Evolutionary conservation across 2,888 invertebrate genomes (phyloP), one percentile per base, ranked within the genome.

Genomic region (Dynastes tityus): DNA sequence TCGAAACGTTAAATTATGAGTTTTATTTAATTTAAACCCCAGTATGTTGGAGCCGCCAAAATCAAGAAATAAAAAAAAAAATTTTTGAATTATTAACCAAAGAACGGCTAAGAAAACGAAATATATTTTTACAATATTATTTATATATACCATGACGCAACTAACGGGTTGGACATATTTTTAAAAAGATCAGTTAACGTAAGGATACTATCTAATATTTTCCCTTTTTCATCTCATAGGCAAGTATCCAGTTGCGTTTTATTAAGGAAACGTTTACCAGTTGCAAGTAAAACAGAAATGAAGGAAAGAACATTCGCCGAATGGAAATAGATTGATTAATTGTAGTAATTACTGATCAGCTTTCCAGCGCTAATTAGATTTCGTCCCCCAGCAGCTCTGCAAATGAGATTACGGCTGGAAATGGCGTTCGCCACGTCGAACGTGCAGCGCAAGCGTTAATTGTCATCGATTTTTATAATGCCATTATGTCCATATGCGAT

Each of bases 311-410:
- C 84, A 85, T 84, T 85, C 85, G 83, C 85, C 85, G 85, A 87
- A 87, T 86, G 87, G 88, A 88, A 88, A 87, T 85, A 87, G 88
- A 89, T 89, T 90, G 90, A 91, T 90, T 90, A 90, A 91, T 91
- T 89, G 89, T 86, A 87, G 90, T 90, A 90, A 90, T 91, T 90
- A 90, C 90, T 88, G 89, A 89, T 90, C 89, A 89, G 89, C 88
- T 88, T 88, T 88, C 88, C 85, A 85, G 82, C 86, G 87, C 88
- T 89, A 89, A 89, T 89, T 89, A 88, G 89, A 88, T 88, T 88
- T 88, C 85, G 87, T 87, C 87, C 86, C 87, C 86, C 85, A 84
- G 87, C 85, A 84, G 85, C 84, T 80, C 86, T 84, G 87, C 87
- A 89, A 89, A 89, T 88, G 89, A 89, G 89, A 89, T 89, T 89